Conservation (phyloP, 2,888 invertebrate species). For the Pecten maximus region DNA sequence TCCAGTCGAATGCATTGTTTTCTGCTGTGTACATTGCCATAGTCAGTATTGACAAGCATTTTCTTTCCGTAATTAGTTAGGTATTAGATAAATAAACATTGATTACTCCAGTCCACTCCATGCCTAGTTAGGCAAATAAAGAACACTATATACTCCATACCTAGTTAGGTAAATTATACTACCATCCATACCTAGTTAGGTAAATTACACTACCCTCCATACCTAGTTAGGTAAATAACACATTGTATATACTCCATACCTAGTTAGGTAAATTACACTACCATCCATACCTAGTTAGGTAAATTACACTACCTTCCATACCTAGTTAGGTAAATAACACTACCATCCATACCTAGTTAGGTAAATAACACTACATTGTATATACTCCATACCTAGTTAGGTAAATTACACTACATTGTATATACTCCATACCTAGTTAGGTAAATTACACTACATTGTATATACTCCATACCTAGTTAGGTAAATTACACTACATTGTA, state of each 20-base stretch:
- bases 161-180: too few species aligned
- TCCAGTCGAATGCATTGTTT: neutral
- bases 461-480: too few species aligned
- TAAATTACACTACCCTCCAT: neutral
- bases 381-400: neutral
- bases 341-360: neutral
- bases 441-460: too few species aligned
- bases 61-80: too few species aligned
- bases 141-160: neutral
- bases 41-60: neutral
- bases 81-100: too few species aligned
- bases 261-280: neutral
- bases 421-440: too few species aligned
- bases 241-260: neutral
- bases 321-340: neutral
- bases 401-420: too few species aligned
- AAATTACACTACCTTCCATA: neutral
- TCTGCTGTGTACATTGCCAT: neutral
- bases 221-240: neutral
- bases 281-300: neutral
- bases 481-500: too few species aligned
- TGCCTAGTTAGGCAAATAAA: neutral
- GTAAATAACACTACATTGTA: neutral
- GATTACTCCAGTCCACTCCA: neutral
- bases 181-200: too few species aligned